Base-by-base conservation (phyloP, 2,113 vertebrate species). In the Sprattus sprattus region DNA sequence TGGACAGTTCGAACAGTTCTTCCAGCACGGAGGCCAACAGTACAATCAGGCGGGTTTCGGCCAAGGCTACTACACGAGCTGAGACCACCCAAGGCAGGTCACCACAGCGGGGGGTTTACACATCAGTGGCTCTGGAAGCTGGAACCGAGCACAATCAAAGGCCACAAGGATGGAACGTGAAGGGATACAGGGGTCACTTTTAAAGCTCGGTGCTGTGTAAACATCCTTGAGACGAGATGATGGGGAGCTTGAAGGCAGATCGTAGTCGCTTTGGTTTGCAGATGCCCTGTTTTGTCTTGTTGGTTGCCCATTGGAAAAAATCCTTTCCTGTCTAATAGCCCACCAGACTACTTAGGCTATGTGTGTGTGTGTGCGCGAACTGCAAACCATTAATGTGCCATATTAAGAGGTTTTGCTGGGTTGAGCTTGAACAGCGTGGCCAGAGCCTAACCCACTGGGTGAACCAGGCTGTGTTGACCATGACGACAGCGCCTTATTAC, bases 1-100 rank as follows among this genome's bases (percentile, higher is more conserved):
- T 20, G 98, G 98, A 88, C 98, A 99, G 32, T 99, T 99, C 95
- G 98, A 99, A 94, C 98, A 99, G 94, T 99, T 97, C 93, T 99
- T 99, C 94, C 98, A 99, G 88, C 97, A 99, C 4, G 98, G 98
- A n/a, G 98, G 98, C 54, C 97, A 99, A 88, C 97, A 99, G 87
- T 99, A 97, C 93, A 98, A 93, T 93, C 97, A 99, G 0, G 95
- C 98, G 88, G 98, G 98, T 85, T 99, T 99, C 92, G 96, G 95
- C 89, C 98, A 99, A 93, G 97, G 96, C 93, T 95, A 99, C 88
- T 99, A 97, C 84, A 97, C 96, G 4, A 99, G 98, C 93, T 99
- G 96, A 99, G 94, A 93, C 91, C 89, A 13, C 85, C 82, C 71
- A 44, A 39, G 32, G 32, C 71, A 39, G 10, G 71, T 78, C 71